These are phyloP conservation scores for Leptinotarsa texana DNA, from an alignment of 1,140 invertebrate genomes.

Conservation along the genomic window DNA sequence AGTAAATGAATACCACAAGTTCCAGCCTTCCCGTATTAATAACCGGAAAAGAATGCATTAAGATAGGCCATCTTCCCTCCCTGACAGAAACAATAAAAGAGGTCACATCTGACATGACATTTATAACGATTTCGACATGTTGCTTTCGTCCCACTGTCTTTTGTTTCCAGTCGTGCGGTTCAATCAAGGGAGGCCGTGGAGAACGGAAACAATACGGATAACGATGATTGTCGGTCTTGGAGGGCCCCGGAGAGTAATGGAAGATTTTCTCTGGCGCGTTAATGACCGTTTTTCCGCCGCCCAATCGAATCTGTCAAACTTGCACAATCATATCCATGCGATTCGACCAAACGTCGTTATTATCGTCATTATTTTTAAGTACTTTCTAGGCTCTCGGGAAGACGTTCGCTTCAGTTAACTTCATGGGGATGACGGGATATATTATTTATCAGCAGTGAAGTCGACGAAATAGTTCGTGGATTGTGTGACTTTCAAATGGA, in stretches of 20 bases:
- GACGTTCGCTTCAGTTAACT: slow-evolving; percentile 22
- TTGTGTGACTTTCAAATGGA: too few relatives aligned
- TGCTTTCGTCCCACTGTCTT: slow-evolving; percentile 36
- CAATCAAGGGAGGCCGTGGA: slow-evolving; percentile 40
- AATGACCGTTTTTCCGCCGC: slow-evolving; percentile 44
- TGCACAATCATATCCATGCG: slow-evolving; percentile 49
- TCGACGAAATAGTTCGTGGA: background rate
- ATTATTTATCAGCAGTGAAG: slow-evolving; percentile 5
- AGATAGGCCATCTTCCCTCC: slow-evolving; percentile 22
- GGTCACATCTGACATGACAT: slow-evolving; percentile 44
- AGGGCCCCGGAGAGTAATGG: slow-evolving; percentile 47
- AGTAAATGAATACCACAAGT: slow-evolving; percentile 38
- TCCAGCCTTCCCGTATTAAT: slow-evolving; percentile 37
- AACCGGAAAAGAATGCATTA: slow-evolving; percentile 30
- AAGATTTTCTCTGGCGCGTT: slow-evolving; percentile 49
- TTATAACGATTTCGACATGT: slow-evolving; percentile 49
- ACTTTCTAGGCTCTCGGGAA: slow-evolving; percentile 14
- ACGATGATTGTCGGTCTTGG: slow-evolving; percentile 51
- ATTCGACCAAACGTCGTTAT: slow-evolving; percentile 40
- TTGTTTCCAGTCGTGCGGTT: slow-evolving; percentile 41
- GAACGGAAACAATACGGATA: slow-evolving; percentile 48
- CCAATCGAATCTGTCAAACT: slow-evolving; percentile 49
- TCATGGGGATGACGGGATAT: slow-evolving; percentile 16
- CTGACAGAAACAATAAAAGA: slow-evolving; percentile 44
- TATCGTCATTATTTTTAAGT: slow-evolving; percentile 32